These are phyloP conservation scores for Euclidia mi DNA, from an alignment of 2,888 invertebrate genomes.

Conservation along the genomic window DNA sequence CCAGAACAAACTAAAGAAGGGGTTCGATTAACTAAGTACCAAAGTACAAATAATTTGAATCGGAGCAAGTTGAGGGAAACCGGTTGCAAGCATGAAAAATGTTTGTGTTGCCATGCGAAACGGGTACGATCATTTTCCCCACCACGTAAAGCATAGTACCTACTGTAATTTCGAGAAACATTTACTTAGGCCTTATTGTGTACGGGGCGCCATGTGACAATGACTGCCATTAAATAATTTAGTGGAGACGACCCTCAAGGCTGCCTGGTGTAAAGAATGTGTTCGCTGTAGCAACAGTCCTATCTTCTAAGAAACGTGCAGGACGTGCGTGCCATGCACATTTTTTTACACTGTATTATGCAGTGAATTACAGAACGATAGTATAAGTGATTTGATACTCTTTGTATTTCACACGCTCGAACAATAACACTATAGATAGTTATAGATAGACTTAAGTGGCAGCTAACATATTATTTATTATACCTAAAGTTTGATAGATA, in stretches of 20 bases:
- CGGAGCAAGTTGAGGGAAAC: constrained; percentile 21
- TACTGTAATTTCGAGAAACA: background rate
- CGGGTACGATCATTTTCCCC: constrained; percentile 56
- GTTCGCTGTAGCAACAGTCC: constrained; percentile 74
- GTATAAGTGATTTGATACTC: constrained; percentile 55
- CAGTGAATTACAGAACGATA: constrained; percentile 33
- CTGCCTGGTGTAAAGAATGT: constrained; percentile 70
- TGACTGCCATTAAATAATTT: constrained; percentile 65
- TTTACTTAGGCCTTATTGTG: constrained; percentile 21
- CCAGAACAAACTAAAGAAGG: constrained; percentile 35
- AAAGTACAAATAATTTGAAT: constrained; percentile 14
- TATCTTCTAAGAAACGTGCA: constrained; percentile 83
- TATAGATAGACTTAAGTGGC: too few relatives aligned
- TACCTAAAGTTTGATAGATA: too few relatives aligned
- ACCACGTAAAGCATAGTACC: background rate
- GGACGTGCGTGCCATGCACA: constrained; percentile 75
- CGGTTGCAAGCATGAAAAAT: constrained; percentile 22
- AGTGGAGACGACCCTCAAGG: constrained; percentile 81
- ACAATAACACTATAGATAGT: too few relatives aligned
- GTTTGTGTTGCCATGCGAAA: constrained; percentile 59
- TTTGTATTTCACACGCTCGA: constrained; percentile 1
- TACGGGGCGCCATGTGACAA: constrained; percentile 63
- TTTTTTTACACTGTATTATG: constrained; percentile 73
- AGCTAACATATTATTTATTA: too few relatives aligned
- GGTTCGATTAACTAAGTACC: constrained; percentile 27